These are phyloP conservation scores for Pteria penguin DNA, from an alignment of 2,888 invertebrate species.

Conservation along the genomic window DNA sequence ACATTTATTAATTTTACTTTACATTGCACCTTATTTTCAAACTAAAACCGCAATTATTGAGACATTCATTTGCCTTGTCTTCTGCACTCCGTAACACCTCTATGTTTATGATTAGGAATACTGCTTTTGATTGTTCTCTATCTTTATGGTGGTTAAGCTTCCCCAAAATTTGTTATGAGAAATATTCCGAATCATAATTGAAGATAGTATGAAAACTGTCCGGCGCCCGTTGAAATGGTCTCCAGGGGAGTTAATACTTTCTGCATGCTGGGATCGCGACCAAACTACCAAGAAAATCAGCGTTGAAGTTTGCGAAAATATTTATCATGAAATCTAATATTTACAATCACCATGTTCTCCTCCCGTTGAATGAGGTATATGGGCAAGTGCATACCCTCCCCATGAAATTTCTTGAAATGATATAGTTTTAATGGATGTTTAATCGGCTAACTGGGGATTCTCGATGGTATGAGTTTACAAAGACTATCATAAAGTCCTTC, in stretches of 20 bases:
- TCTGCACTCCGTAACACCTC: no score
- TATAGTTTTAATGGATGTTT: slow-evolving; percentile 38
- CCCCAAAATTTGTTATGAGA: background rate
- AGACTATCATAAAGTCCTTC: no score
- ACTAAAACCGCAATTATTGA: no score
- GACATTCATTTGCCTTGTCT: no score
- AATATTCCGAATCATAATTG: background rate
- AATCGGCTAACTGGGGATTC: no score
- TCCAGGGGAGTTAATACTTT: slow-evolving; percentile 36
- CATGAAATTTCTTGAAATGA: slow-evolving; percentile 12
- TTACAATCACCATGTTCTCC: background rate
- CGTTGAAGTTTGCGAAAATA: slow-evolving; percentile 35
- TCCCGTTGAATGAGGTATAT: background rate
- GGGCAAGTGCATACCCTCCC: background rate
- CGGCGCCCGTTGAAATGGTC: slow-evolving; percentile 42
- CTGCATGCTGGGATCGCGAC: slow-evolving; percentile 32
- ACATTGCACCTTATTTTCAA: no score
- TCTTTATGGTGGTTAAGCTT: no score
- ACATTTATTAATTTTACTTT: no score
- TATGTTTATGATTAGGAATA: no score
- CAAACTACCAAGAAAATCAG: slow-evolving; percentile 35
- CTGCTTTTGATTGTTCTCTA: no score
- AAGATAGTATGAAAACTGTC: slow-evolving; percentile 16
- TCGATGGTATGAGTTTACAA: no score
- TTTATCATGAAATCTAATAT: slow-evolving; percentile 46